Evolutionary conservation across 2,888 invertebrate species (phyloP), one percentile per base, ranked within the genome.

Genomic region (Cerastis leucographa): DNA sequence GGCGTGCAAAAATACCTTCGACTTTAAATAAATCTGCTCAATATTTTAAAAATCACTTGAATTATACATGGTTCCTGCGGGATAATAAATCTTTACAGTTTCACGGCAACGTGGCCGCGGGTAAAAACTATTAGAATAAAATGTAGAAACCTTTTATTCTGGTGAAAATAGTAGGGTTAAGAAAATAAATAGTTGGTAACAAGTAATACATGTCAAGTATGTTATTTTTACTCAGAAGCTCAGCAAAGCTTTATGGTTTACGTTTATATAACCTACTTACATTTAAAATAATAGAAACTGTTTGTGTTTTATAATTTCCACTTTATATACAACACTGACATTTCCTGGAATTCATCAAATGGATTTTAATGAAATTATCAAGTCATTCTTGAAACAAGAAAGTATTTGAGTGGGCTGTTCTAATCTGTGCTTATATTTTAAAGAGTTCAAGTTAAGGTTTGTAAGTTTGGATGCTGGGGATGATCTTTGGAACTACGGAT

Each of bases 41-140:
- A 74, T 84, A 80, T 76, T 85, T 77, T 29, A 64, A 76, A 76
- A 85, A 76, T 71, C 72, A 70, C 72, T 70, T 68, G 69, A 76
- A 62, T 76, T 64, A 71, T 70, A 72, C 35, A 77, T 69, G 56
- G 56, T 66, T 65, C 54, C 67, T 35, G 46, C 12, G 42, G 71
- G 69, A 59, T 69, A 83, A 84, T 83, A 85, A 85, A 84, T 84
- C 83, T 66, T 72, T 59, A 71, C 65, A 74, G 66, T 74, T 66
- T 71, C 71, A 78, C 65, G 83, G 71, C 49, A 77, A 14, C 73
- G 29, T 49, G 19, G 51, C 9, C 42, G 65, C 68, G 56, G 46
- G 66, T 59, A 78, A 62, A 66, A 78, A 74, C 71, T 74, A 70
- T 70, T 78, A 74, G 49, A 85, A 66, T 85, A 74, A 74, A 83